phyloP scores from a whole-genome alignment of 2,888 invertebrate genomes.

The Lutraria lutraria region DNA sequence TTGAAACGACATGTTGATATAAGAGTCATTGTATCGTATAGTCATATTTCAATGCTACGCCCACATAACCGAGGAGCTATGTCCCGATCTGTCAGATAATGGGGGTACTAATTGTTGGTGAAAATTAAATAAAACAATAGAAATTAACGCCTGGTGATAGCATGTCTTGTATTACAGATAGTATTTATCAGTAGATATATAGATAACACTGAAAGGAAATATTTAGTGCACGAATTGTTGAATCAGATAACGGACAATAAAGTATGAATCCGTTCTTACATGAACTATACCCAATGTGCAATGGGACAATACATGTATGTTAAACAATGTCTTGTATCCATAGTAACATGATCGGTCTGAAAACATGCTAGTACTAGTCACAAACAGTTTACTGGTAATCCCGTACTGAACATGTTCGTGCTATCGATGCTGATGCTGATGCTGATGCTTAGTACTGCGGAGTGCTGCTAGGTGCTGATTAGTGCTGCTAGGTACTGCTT shows the following conservation, averaged over 20 bases:
- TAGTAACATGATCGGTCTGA: background rate
- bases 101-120: conserved; percentile 27
- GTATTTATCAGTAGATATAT: background rate
- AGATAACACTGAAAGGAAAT: conserved; percentile 19
- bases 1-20: background rate
- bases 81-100: conserved; percentile 36
- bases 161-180: conserved; percentile 18
- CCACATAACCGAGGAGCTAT: conserved; percentile 14
- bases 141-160: conserved; percentile 31
- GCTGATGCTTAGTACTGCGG: background rate
- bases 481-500: background rate
- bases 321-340: background rate
- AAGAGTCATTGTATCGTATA: background rate
- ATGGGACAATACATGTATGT: background rate
- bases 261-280: background rate
- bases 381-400: background rate
- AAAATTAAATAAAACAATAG: conserved; percentile 46
- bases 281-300: background rate
- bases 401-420: background rate
- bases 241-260: background rate
- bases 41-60: background rate
- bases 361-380: background rate
- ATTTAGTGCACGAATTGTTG: background rate
- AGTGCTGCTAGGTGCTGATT: background rate
- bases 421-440: background rate